phyloP scores from a whole-genome alignment of 2,113 vertebrate species.

The Urocolius indicus region DNA sequence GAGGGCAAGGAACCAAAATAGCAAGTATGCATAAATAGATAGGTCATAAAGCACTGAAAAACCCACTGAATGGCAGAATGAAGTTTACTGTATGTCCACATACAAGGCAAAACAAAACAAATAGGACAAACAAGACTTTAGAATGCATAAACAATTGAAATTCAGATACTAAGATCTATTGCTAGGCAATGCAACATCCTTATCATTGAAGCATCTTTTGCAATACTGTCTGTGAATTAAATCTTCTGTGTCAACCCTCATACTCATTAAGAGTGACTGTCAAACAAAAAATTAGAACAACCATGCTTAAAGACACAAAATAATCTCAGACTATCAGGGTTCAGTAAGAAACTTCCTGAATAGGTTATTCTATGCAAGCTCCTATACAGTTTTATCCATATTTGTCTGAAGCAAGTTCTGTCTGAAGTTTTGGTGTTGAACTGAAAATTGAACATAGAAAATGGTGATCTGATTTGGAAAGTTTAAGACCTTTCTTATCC shows the following conservation, averaged over 20 bases:
- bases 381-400: background rate
- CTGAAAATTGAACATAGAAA: background rate
- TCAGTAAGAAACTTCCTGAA: background rate
- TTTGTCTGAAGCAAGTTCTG: background rate
- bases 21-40: constrained; percentile 51
- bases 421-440: background rate
- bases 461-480: background rate
- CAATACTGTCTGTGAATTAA: background rate
- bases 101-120: constrained; percentile 28
- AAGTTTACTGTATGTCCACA: constrained; percentile 32
- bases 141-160: constrained; percentile 53
- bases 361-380: background rate
- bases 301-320: background rate
- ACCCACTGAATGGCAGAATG: background rate
- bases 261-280: background rate
- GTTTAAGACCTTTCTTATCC: background rate
- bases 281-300: background rate
- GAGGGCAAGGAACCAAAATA: constrained; percentile 31
- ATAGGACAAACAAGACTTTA: constrained; percentile 34
- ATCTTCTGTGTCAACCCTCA: background rate
- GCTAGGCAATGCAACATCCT: background rate
- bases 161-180: background rate
- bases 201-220: background rate
- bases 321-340: background rate
- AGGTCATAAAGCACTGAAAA: constrained; percentile 21